Evolutionary conservation across 2,797 vertebrate genomes (phyloP), one percentile per base, ranked within the genome.

Genomic region (Anas flavirostris): DNA sequence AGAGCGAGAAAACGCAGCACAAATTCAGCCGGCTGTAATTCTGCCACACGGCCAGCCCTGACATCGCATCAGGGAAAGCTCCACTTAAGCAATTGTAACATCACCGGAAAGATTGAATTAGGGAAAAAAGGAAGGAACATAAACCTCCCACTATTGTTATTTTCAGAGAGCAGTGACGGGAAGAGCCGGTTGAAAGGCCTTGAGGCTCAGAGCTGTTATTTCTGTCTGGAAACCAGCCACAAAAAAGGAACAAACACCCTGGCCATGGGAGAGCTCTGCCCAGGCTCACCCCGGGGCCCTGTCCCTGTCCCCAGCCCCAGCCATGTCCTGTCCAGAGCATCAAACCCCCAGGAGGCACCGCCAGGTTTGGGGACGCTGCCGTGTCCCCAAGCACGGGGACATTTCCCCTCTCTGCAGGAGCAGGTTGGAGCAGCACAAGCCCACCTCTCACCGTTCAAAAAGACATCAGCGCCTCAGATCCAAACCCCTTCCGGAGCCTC

Each of bases 41-140:
- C 69, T 90, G 55, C 59, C 41, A 59, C 76, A 22, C 33, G 16
- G 67, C 80, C 93, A 88, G 86, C 43, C 73, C 79, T 83, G 91
- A 68, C 66, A 81, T 64, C 5, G 1, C 26, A 11, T 59, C 74
- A 84, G 59, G 46, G 82, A 88, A 97, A 90, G 93, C 88, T 95
- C 60, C 63, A 43, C 87, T 90, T 89, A 95, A 95, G 75, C 96
- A 96, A 91, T 89, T 95, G 96, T 97, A 97, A 88, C 91, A 94
- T 96, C 93, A 85, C 92, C 86, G 90, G 93, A 95, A 90, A 94
- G 95, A 94, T 39, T 94, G 94, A 93, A 91, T 91, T 96, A 89
- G 94, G 90, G 88, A 78, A 96, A 88, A 84, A 39, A 66, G 93
- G 94, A 96, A 95, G 89, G 88, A 97, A 91, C 94, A 96, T 94